These are phyloP conservation scores for Lycopodina hypogea DNA, from an alignment of 37 sponge, comb jelly and placozoan species.

Conservation along the genomic window DNA sequence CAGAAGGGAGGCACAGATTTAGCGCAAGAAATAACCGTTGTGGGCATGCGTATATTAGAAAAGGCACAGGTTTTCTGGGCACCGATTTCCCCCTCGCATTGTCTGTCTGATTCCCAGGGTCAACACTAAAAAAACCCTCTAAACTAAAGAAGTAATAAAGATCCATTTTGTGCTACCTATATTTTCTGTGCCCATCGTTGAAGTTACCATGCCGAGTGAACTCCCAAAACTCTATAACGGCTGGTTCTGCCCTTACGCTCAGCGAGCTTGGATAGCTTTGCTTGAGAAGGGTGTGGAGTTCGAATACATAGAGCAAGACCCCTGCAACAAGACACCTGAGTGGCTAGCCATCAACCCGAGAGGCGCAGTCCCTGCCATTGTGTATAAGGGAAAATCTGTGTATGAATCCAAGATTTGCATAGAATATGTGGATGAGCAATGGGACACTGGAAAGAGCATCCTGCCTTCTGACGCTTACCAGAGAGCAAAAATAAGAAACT, in stretches of 20 bases:
- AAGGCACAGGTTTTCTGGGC: too few species aligned
- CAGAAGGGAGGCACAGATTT: too few species aligned
- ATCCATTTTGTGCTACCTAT: too few species aligned
- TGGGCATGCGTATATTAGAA: too few species aligned
- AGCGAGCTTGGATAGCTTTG: constrained; percentile 37
- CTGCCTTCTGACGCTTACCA: constrained; percentile 20
- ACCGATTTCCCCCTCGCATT: too few species aligned
- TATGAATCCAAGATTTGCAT: constrained; percentile 23
- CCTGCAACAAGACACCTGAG: constrained; percentile 41
- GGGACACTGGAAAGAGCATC: neutral
- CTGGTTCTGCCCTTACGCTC: constrained; percentile 48
- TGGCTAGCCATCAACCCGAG: constrained; percentile 38
- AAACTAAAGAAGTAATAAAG: too few species aligned
- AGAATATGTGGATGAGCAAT: constrained; percentile 32
- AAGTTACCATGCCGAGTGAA: too few species aligned
- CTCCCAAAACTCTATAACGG: constrained; percentile 14
- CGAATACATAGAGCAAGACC: constrained; percentile 33
- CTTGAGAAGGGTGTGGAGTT: constrained; percentile 27
- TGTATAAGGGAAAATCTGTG: constrained; percentile 18
- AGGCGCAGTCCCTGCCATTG: constrained; percentile 26
- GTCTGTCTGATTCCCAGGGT: too few species aligned
- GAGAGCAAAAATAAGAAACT: constrained; percentile 11
- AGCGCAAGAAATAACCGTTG: too few species aligned
- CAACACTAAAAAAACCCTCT: too few species aligned
- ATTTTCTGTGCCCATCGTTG: too few species aligned